Percentiles rank a stretch among this genome's conserved stretches.
Evolutionary conservation across 2,888 invertebrate genomes (phyloP).

Genomic region (Syrphus vitripennis): DNA sequence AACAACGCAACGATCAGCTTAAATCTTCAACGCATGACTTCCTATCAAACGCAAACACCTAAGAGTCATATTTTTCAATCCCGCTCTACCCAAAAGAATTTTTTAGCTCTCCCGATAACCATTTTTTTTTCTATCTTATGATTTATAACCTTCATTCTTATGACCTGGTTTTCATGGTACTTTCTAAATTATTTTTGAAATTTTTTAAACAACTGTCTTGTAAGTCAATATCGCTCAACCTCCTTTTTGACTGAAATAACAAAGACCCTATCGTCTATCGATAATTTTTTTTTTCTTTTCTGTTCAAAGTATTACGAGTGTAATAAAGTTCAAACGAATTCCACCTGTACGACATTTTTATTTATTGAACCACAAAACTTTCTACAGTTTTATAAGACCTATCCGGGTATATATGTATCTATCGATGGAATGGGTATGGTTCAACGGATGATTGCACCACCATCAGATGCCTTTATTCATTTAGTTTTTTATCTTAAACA

Average conservation of each 20-base stretch:
- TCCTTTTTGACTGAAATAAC: background rate
- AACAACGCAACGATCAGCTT: too few relatives aligned
- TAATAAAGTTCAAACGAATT: constrained; percentile 16
- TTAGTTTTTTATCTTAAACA: background rate
- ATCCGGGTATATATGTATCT: too few relatives aligned
- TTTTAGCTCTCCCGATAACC: background rate
- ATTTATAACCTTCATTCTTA: background rate
- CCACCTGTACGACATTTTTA: constrained; percentile 23
- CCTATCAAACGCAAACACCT: background rate
- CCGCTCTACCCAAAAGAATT: background rate
- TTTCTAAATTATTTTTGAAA: constrained; percentile 3
- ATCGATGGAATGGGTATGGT: too few relatives aligned
- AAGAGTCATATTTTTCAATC: background rate
- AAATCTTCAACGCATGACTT: background rate
- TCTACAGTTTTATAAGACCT: constrained; percentile 11
- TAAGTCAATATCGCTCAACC: constrained; percentile 1
- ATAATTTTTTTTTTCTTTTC: background rate
- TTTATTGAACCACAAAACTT: constrained; percentile 35
- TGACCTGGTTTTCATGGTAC: background rate
- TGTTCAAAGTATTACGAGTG: background rate
- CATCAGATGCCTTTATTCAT: background rate
- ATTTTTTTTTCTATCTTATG: background rate
- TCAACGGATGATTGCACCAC: constrained; percentile 30
- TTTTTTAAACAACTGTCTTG: constrained; percentile 1
- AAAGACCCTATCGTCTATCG: background rate